These are phyloP conservation scores for Antitype chi DNA, from an alignment of 2,888 invertebrate species.

Conservation along the genomic window DNA sequence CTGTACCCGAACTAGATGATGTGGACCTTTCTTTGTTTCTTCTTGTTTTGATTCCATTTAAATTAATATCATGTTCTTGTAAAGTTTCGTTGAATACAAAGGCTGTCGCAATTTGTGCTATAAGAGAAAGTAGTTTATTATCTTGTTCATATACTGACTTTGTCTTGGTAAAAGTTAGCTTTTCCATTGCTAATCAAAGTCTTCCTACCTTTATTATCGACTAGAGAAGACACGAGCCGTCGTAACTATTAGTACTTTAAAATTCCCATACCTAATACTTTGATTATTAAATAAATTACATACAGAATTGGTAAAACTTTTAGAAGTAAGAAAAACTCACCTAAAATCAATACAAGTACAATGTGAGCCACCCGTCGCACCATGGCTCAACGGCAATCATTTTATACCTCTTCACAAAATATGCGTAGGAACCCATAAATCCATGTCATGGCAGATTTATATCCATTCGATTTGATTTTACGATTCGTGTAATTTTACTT, in stretches of 20 bases:
- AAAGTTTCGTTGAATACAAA: slow-evolving; percentile 26
- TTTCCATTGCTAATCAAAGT: not conserved
- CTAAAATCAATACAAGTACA: slow-evolving; percentile 52
- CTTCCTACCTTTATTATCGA: not conserved
- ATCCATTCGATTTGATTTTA: slow-evolving; percentile 55
- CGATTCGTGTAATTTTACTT: slow-evolving; percentile 45
- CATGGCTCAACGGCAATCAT: slow-evolving; percentile 56
- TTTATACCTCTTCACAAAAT: slow-evolving; percentile 44
- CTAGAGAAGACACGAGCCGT: not conserved
- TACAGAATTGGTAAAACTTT: not conserved
- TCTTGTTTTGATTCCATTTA: slow-evolving; percentile 21
- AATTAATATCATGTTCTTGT: slow-evolving; percentile 16
- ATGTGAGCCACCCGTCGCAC: slow-evolving; percentile 23
- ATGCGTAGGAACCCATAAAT: slow-evolving; percentile 53
- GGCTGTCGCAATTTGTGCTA: slow-evolving; percentile 35
- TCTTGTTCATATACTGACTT: not conserved
- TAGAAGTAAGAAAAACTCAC: slow-evolving; percentile 44
- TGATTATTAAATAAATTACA: not conserved
- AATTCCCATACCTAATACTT: not conserved
- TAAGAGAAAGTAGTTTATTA: not conserved
- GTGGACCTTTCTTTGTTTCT: slow-evolving; percentile 32
- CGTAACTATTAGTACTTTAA: not conserved
- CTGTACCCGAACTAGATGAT: slow-evolving; percentile 4
- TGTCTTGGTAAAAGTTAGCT: not conserved
- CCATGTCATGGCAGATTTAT: slow-evolving; percentile 50